These are phyloP conservation scores for Peromyscus aztecus DNA, from an alignment of 2,797 vertebrate genomes.

Conservation along the genomic window DNA sequence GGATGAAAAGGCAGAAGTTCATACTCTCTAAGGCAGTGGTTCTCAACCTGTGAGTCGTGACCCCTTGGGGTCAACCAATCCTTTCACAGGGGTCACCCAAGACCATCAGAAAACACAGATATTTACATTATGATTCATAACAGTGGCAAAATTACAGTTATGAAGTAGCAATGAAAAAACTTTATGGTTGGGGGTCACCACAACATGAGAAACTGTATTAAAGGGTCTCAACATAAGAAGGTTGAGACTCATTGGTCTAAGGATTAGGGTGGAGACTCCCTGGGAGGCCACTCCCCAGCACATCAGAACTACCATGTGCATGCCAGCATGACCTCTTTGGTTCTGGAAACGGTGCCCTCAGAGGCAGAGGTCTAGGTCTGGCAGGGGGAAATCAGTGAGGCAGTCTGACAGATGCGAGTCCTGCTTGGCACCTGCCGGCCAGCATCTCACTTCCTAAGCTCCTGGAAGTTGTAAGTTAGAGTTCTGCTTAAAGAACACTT, in stretches of 20 bases:
- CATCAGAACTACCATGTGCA: background rate
- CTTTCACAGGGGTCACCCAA: background rate
- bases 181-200: background rate
- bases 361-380: background rate
- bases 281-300: background rate
- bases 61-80: background rate
- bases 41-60: background rate
- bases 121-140: background rate
- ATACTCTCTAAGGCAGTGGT: background rate
- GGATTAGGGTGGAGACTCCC: background rate
- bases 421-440: background rate
- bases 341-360: background rate
- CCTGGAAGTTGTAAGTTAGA: background rate
- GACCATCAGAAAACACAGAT: background rate
- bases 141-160: background rate
- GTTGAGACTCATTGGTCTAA: background rate
- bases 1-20: background rate
- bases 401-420: accelerated
- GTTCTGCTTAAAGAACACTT: background rate
- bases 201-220: background rate
- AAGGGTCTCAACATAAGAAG: background rate
- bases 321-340: no score
- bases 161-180: background rate
- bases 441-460: background rate
- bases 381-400: background rate